Base-by-base conservation (phyloP, 1,140 invertebrate genomes). In the Uloborus diversus region DNA sequence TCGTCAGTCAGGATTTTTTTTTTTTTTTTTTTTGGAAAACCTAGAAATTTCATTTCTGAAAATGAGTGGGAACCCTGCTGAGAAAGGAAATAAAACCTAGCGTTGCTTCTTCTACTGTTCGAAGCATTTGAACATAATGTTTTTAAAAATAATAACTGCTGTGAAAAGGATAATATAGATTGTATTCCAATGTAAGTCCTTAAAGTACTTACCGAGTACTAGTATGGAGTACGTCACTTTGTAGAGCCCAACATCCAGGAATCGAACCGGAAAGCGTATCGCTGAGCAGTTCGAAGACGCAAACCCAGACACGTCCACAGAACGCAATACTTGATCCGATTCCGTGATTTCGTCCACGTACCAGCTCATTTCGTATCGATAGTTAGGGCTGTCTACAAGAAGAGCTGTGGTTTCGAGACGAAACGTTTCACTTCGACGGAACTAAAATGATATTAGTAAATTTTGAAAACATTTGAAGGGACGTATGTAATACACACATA, bases 371-470 rank as follows among this genome's bases (percentile, higher is more conserved):
- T 25, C 28, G 23, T 79, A 79, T 2, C 27, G 20, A 27, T 32
- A 33, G 4, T 17, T 23, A 0, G 64, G 64, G 4, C 30, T 33
- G 33, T 79, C 76, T 2, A 25, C 30, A 3, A 79, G 35, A 3
- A 56, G 23, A 0, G 76, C 76, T 9, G 76, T 79, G 1, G 76
- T 79, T 17, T 79, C 76, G 14, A 79, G 35, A 13, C 76, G 23
- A n/a, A 79, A 79, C 5, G 49, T 79, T 1, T 79, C 76, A 20
- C 61, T 30, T 25, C 53, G 23, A 13, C 56, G 61, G 20, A 37
- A 68, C 76, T 79, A 30, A 27, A 61, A 56, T 59, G 49, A 27
- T 9, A 61, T n/a, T 20, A 53, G 9, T 42, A 42, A 51, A n/a
- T 5, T 51, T 51, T 51, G 20, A 11, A n/a, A 51, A 11, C 20